Evolutionary conservation across 1,140 invertebrate genomes (phyloP).

Genomic region (Aplysia californica): DNA sequence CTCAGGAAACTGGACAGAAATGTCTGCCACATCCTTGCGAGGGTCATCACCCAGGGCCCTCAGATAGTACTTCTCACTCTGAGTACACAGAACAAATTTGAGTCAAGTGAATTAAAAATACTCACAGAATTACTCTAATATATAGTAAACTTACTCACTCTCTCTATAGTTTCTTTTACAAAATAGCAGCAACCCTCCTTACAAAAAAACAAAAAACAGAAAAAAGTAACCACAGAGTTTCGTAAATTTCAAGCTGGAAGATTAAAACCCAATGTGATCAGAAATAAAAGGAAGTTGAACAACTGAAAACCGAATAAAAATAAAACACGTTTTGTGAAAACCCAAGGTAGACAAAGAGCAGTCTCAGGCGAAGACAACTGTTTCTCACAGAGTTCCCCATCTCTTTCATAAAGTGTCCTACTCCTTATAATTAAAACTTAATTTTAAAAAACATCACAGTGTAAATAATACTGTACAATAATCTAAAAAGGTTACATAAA

Average conservation of each 20-base stretch:
- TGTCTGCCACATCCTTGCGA: constrained; percentile 71
- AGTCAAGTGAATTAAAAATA: background rate
- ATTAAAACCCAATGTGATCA: too few relatives aligned
- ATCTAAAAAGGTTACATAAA: background rate
- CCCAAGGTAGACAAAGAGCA: too few relatives aligned
- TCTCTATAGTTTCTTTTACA: too few relatives aligned
- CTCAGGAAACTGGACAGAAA: constrained; percentile 69
- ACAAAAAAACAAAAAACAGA: too few relatives aligned
- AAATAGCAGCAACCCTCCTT: too few relatives aligned
- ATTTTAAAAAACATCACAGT: background rate
- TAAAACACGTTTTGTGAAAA: too few relatives aligned
- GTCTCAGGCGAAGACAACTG: too few relatives aligned
- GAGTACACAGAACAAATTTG: constrained; percentile 10
- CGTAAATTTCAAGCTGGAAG: too few relatives aligned
- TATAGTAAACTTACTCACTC: background rate
- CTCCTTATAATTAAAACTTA: background rate
- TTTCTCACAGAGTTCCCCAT: background rate
- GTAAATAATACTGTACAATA: background rate
- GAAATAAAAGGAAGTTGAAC: too few relatives aligned
- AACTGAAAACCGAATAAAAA: too few relatives aligned
- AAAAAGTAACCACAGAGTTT: too few relatives aligned
- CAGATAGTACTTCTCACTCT: constrained; percentile 72
- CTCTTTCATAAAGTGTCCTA: background rate
- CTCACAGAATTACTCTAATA: background rate
- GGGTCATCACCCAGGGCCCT: constrained; percentile 71